These are phyloP conservation scores for Alloplasta piceator DNA, from an alignment of 2,888 invertebrate genomes.

Conservation along the genomic window DNA sequence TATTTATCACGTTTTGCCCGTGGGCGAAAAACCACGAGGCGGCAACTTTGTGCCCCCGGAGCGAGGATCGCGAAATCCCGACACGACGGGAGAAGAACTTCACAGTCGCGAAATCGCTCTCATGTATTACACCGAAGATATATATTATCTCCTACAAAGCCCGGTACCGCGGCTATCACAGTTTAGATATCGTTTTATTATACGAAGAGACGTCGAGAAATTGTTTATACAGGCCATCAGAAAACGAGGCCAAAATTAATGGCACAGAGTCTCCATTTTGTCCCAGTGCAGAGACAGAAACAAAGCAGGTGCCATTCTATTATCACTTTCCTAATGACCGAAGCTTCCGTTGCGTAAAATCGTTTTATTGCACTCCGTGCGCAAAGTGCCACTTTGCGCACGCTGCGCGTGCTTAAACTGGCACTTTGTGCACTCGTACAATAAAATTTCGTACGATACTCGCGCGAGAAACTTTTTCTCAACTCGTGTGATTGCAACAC, in stretches of 20 bases:
- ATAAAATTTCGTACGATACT: no score
- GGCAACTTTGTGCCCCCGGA: slow-evolving; percentile 75
- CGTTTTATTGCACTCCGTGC: no score
- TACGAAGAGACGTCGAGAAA: slow-evolving; percentile 73
- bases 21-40: slow-evolving; percentile 73
- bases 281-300: no score
- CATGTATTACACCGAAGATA: slow-evolving; percentile 68
- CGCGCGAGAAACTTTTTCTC: no score
- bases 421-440: no score
- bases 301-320: no score
- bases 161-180: slow-evolving; percentile 43
- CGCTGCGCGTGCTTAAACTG: no score
- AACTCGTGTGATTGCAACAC: no score
- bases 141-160: neutral
- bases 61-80: slow-evolving; percentile 24
- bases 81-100: slow-evolving; percentile 65
- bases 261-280: neutral
- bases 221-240: slow-evolving; percentile 75
- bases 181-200: slow-evolving; percentile 80
- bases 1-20: slow-evolving; percentile 78
- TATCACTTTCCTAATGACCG: neutral
- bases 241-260: slow-evolving; percentile 67
- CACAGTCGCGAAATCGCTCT: slow-evolving; percentile 71
- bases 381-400: no score
- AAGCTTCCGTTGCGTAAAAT: no score